Percentiles rank a stretch among this genome's conserved stretches.
Conservation (phyloP, 1,140 invertebrate genomes). For the Leptinotarsa defecta region DNA sequence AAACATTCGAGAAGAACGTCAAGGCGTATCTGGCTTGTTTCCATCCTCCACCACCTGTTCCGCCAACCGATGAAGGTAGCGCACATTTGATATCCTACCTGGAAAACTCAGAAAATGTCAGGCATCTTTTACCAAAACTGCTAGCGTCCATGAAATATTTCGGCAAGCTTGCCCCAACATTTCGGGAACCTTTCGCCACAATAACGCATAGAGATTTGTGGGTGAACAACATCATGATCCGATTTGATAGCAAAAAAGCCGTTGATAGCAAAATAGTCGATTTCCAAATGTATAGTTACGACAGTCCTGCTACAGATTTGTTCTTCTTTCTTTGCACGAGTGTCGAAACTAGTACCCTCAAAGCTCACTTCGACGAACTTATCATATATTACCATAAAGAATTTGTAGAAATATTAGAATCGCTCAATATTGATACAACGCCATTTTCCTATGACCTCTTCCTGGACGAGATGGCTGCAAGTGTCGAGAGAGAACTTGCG, state of each 20-base stretch:
- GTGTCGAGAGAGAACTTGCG: slow-evolving; percentile 9
- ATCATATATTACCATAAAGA: slow-evolving; percentile 59
- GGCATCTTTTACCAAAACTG: slow-evolving; percentile 31
- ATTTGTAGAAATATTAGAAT: slow-evolving; percentile 49
- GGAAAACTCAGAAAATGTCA: slow-evolving; percentile 42
- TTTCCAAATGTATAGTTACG: slow-evolving; percentile 64
- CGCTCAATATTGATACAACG: slow-evolving; percentile 23
- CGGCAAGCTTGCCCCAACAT: slow-evolving; percentile 33
- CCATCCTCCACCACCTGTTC: slow-evolving; percentile 31
- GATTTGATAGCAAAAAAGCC: slow-evolving; percentile 45
- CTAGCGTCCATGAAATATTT: slow-evolving; percentile 27
- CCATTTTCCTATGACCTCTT: slow-evolving; percentile 31
- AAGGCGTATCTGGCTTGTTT: slow-evolving; percentile 49
- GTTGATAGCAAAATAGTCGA: slow-evolving; percentile 65
- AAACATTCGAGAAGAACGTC: slow-evolving; percentile 57
- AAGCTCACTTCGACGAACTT: slow-evolving; percentile 58
- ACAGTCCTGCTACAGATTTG: slow-evolving; percentile 61
- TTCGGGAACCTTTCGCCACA: slow-evolving; percentile 58
- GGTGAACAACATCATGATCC: slow-evolving; percentile 65
- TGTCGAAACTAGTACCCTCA: slow-evolving; percentile 53
- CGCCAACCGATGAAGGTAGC: slow-evolving; percentile 38
- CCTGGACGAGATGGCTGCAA: slow-evolving; percentile 30
- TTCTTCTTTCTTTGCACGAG: slow-evolving; percentile 64
- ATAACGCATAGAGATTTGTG: slow-evolving; percentile 67
- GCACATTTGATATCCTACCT: slow-evolving; percentile 43